Conservation (phyloP, 1,140 invertebrate species). For the Macrobrachium rosenbergii region DNA sequence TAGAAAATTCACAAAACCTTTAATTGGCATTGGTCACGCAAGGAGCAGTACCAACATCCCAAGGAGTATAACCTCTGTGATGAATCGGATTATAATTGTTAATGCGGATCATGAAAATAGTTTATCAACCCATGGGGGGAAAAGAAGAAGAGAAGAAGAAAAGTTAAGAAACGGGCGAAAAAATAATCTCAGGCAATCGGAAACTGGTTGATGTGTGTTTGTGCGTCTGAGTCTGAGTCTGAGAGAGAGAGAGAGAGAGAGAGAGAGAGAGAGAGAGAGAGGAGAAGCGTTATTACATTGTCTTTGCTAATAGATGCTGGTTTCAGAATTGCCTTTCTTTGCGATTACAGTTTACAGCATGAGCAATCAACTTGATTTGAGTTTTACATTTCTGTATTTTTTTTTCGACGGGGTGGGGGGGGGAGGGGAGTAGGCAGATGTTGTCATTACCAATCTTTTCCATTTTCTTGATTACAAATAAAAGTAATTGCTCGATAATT, state of each 20-base stretch:
- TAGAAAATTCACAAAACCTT: slow-evolving; percentile 50
- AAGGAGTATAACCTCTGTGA: slow-evolving; percentile 38
- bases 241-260: slow-evolving; percentile 1
- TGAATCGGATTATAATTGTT: slow-evolving; percentile 47
- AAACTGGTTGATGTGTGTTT: neutral
- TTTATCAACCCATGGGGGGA: slow-evolving; percentile 32
- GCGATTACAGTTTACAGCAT: no score
- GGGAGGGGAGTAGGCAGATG: no score
- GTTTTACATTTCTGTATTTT: no score
- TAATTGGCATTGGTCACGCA: slow-evolving; percentile 42
- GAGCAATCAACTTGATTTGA: no score
- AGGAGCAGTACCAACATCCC: slow-evolving; percentile 7
- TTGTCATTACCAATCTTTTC: no score
- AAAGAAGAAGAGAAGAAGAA: neutral
- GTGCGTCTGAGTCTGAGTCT: neutral
- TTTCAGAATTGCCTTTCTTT: no score
- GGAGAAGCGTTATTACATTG: no score
- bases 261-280: no score
- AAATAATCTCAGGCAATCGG: neutral
- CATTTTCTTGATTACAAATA: no score
- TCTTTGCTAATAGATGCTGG: no score
- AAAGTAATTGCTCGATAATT: no score
- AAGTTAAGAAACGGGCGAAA: neutral
- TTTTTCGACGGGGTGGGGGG: no score
- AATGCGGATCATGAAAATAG: slow-evolving; percentile 46